Evolutionary conservation across 2,888 invertebrate genomes (phyloP).

Genomic region (Drosophila austrosaltans): DNA sequence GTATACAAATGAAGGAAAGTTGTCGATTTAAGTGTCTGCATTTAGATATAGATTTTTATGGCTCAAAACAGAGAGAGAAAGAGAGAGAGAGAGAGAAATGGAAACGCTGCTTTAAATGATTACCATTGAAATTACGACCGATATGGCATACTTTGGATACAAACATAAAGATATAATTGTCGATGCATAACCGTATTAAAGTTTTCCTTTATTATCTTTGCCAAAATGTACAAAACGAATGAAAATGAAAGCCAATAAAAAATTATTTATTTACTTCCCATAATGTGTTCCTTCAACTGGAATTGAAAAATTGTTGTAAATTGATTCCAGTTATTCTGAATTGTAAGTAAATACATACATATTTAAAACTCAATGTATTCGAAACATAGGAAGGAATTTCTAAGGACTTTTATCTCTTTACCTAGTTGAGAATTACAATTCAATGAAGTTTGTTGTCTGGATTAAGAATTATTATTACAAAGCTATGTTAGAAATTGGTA

Average conservation of each 20-base stretch:
- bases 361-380: too few relatives aligned
- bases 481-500: too few relatives aligned
- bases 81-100: conserved; percentile 33
- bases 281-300: neutral
- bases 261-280: neutral
- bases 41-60: conserved; percentile 32
- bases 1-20: conserved; percentile 37
- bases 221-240: conserved; percentile 5
- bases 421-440: too few relatives aligned
- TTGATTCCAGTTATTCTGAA: neutral
- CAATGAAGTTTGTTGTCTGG: too few relatives aligned
- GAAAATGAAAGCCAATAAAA: conserved; percentile 1
- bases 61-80: conserved; percentile 37
- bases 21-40: conserved; percentile 12
- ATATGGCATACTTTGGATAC: conserved; percentile 26
- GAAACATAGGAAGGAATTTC: too few relatives aligned
- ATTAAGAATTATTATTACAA: too few relatives aligned
- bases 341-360: too few relatives aligned
- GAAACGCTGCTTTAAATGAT: conserved; percentile 45
- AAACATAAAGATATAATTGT: conserved; percentile 14
- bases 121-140: conserved; percentile 36
- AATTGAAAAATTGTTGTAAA: neutral
- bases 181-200: conserved; percentile 3
- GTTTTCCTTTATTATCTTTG: conserved; percentile 7
- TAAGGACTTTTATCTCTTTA: too few relatives aligned